Conservation (phyloP, 1,140 invertebrate genomes). For the Batillaria attramentaria region DNA sequence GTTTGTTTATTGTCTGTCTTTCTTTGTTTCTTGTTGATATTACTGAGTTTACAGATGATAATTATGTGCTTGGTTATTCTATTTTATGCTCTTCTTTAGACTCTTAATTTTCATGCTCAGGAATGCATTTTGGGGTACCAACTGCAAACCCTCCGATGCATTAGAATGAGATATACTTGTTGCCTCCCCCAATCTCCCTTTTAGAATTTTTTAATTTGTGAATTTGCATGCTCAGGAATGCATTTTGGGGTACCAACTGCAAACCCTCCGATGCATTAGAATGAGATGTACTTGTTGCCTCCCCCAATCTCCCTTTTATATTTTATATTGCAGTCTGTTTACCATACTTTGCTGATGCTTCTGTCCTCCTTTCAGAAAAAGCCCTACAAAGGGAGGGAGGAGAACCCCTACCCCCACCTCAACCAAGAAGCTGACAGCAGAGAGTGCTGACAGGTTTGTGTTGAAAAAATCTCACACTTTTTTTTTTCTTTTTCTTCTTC, state of each 20-base stretch:
- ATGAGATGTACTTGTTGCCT: not conserved
- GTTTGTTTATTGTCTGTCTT: no score
- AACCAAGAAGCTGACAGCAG: constrained; percentile 55
- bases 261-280: not conserved
- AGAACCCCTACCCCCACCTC: constrained; percentile 61
- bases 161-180: not conserved
- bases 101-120: not conserved
- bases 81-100: no score
- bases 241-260: not conserved
- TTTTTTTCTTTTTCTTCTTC: not conserved
- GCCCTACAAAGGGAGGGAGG: constrained; percentile 53
- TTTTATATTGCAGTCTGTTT: not conserved
- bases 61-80: no score
- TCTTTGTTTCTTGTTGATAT: no score
- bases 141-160: not conserved
- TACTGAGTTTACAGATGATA: no score
- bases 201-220: not conserved
- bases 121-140: not conserved
- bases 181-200: not conserved
- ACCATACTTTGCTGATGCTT: not conserved
- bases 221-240: not conserved
- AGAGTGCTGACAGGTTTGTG: constrained; percentile 64
- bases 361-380: constrained; percentile 47
- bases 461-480: not conserved
- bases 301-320: not conserved